These are phyloP conservation scores for Amphiura filiformis DNA, from an alignment of 35 echinoderm and acorn worm species.

Conservation along the genomic window DNA sequence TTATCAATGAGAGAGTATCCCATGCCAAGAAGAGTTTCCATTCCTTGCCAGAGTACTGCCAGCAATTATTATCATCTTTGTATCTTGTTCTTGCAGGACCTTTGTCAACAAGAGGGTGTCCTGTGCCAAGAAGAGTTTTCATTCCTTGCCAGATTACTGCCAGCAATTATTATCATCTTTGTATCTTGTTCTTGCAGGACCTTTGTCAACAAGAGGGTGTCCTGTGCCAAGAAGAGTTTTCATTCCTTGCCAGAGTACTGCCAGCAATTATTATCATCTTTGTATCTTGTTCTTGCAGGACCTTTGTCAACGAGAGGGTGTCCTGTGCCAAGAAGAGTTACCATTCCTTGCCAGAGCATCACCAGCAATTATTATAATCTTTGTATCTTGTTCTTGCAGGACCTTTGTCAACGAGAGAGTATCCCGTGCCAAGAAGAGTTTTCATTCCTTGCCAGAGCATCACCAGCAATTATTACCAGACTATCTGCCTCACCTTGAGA, in stretches of 20 bases:
- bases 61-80: conserved; percentile 46
- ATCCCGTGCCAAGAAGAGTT: conserved; percentile 56
- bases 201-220: conserved; percentile 51
- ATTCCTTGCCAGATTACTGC: too few species aligned
- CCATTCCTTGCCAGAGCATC: conserved; percentile 53
- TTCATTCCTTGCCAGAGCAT: conserved; percentile 40
- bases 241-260: conserved; percentile 55
- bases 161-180: too few species aligned
- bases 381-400: conserved; percentile 37
- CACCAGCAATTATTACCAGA: conserved; percentile 70
- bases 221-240: conserved; percentile 57
- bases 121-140: too few species aligned
- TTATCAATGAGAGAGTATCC: conserved; percentile 52
- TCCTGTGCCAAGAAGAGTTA: conserved; percentile 56
- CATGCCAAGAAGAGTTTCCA: conserved; percentile 61
- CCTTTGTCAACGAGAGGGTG: conserved; percentile 53
- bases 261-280: conserved; percentile 3
- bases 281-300: conserved; percentile 41
- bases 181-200: conserved; percentile 38
- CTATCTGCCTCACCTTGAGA: conserved; percentile 36
- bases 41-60: conserved; percentile 50
- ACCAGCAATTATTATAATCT: conserved; percentile 24
- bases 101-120: conserved; percentile 56
- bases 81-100: conserved; percentile 37
- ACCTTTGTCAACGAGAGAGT: conserved; percentile 54